These are phyloP conservation scores for Chitala chitala DNA, from an alignment of 2,113 vertebrate genomes.

Conservation along the genomic window DNA sequence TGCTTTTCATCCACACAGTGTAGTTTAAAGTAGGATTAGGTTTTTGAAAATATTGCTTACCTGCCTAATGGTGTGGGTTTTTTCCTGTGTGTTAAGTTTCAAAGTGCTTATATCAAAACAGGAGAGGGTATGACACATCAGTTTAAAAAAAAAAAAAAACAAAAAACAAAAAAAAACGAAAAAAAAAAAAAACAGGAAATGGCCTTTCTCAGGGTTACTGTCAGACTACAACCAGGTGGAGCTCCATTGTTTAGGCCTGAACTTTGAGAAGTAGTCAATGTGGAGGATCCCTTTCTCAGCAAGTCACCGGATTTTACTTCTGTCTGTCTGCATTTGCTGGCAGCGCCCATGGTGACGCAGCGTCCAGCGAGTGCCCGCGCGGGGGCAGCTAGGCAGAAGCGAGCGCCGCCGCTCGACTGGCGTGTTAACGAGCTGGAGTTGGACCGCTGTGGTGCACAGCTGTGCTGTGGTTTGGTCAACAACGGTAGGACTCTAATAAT, in stretches of 20 bases:
- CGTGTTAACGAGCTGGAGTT: slow-evolving; percentile 66
- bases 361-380: slow-evolving; percentile 80
- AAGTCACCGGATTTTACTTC: slow-evolving; percentile 86
- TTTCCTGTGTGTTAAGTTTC: slow-evolving; percentile 24
- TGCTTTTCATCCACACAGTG: slow-evolving; percentile 29
- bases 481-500: slow-evolving; percentile 77
- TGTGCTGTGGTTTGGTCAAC: slow-evolving; percentile 86
- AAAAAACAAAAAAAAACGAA: slow-evolving; percentile 48
- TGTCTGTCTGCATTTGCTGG: slow-evolving; percentile 84
- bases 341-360: slow-evolving; percentile 72
- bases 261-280: slow-evolving; percentile 58
- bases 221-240: slow-evolving; percentile 37
- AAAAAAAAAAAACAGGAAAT: slow-evolving; percentile 51
- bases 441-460: slow-evolving; percentile 79
- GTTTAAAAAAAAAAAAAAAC: slow-evolving; percentile 52
- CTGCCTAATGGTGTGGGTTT: slow-evolving; percentile 29
- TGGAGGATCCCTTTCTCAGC: slow-evolving; percentile 60
- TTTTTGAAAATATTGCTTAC: slow-evolving; percentile 21
- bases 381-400: slow-evolving; percentile 75
- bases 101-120: slow-evolving; percentile 30
- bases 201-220: slow-evolving; percentile 62
- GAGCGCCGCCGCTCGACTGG: slow-evolving; percentile 67
- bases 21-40: slow-evolving; percentile 29
- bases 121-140: slow-evolving; percentile 22
- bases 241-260: slow-evolving; percentile 56